Evolutionary conservation across 2,888 invertebrate genomes (phyloP).

Genomic region (Dynastes hyllus): DNA sequence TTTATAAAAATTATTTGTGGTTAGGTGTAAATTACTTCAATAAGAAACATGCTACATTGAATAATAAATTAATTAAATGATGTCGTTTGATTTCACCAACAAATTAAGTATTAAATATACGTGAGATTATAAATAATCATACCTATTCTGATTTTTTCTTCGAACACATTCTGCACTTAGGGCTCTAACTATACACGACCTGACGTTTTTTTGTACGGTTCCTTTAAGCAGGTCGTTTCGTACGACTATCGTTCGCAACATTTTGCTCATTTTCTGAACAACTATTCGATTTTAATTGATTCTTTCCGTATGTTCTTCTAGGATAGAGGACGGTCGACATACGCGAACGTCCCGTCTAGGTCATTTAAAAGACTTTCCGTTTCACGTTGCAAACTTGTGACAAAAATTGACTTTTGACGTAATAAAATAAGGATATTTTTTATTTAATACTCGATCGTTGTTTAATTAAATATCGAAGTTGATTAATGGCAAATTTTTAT

Average conservation of each 20-base stretch:
- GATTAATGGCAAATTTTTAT: background rate
- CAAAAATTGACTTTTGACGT: conserved; percentile 46
- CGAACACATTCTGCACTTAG: conserved; percentile 77
- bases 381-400: conserved; percentile 51
- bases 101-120: background rate
- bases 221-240: conserved; percentile 74
- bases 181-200: conserved; percentile 42
- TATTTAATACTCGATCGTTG: background rate
- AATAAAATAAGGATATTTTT: conserved; percentile 23
- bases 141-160: conserved; percentile 77
- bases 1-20: background rate
- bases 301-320: conserved; percentile 49
- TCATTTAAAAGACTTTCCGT: conserved; percentile 70
- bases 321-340: conserved; percentile 64
- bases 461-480: conserved; percentile 11
- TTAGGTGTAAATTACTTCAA: conserved; percentile 15
- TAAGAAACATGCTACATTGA: background rate
- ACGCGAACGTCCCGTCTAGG: conserved; percentile 64
- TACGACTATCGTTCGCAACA: conserved; percentile 84
- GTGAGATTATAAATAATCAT: conserved; percentile 55
- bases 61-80: background rate
- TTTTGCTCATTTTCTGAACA: conserved; percentile 67
- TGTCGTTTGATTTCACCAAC: background rate
- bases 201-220: conserved; percentile 40
- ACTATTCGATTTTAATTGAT: conserved; percentile 51